Evolutionary conservation across 2,113 vertebrate genomes (phyloP), one percentile per base, ranked within the genome.

Genomic region (Vicugna pacos): DNA sequence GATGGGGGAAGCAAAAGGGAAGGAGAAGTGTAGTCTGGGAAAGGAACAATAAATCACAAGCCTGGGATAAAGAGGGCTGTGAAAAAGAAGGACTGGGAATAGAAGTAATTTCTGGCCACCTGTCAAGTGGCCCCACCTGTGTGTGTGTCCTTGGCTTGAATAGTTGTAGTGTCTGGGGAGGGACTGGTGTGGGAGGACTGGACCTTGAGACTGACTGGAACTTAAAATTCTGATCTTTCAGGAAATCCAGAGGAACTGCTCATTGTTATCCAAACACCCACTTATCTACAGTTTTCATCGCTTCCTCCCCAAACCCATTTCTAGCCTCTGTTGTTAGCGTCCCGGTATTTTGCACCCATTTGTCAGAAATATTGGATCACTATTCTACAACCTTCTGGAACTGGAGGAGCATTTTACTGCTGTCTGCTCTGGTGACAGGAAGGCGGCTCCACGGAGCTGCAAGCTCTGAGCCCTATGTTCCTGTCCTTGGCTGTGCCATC

Each of bases 201-300:
- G 65, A 86, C 54, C 54, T 96, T 76, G 82, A 94, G 50, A 20
- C 65, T 91, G 48, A 58, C 72, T 81, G 42, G 85, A 93, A 76
- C 48, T 95, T 84, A 60, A 95, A 81, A 67, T 93, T 10, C 17
- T 90, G 24, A 92, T 19, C 89, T 93, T 94, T 92, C 8, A 73
- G 67, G 32, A 86, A 75, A 85, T 50, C 32, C 76, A 96, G 56
- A 89, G 28, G 54, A 93, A 83, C 12, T 28, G 95, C 6, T 83
- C 15, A 7, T 48, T 95, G 42, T 93, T 76, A 77, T 73, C 28
- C 62, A 72, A 69, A 91, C 56, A 86, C 77, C 56, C 65, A 72
- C 46, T 92, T 85, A 81, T 22, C 28, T 86, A 60, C 28, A 32
- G 5, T 28, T 85, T 94, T 70, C 65, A 62, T n/a, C 17, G 60